Percentiles rank a stretch among this genome's conserved stretches.
phyloP scores from a whole-genome alignment of 2,888 invertebrate genomes.

The Flexamia atlantica region DNA sequence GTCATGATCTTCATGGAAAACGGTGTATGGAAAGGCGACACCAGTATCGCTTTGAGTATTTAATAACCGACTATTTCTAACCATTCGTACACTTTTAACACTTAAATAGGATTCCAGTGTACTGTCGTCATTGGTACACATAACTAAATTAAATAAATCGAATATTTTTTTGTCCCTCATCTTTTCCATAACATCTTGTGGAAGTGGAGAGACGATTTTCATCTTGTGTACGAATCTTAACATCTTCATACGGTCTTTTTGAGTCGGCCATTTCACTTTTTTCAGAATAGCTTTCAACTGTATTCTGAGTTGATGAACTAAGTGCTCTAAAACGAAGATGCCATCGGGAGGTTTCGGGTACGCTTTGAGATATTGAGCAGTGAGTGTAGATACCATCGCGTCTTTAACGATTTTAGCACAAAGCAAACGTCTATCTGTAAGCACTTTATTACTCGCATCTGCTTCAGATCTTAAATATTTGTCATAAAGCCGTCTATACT shows the following conservation, averaged over 20 bases:
- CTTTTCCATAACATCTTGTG: not conserved
- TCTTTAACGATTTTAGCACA: constrained; percentile 5
- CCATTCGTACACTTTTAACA: not conserved
- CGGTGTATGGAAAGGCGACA: not conserved
- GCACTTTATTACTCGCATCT: not conserved
- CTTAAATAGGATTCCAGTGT: not conserved
- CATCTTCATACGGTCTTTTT: not conserved
- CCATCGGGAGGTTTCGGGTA: not conserved
- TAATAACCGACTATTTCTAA: not conserved
- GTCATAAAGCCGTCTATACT: not conserved
- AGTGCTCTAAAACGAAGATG: not conserved
- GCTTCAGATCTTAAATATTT: not conserved
- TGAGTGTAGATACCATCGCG: not conserved
- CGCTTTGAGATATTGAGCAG: not conserved
- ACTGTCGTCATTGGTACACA: not conserved
- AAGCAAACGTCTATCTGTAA: not conserved
- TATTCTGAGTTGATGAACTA: not conserved
- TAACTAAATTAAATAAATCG: not conserved
- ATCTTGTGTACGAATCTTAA: not conserved
- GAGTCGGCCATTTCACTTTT: not conserved
- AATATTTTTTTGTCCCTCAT: not conserved
- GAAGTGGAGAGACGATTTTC: not conserved
- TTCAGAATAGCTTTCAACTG: not conserved
- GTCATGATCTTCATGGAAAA: constrained; percentile 14
- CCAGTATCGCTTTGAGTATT: not conserved